A percentile compares a stretch with the other conserved stretches of the same genome.
Evolutionary conservation across 2,113 vertebrate genomes (phyloP).

Genomic region (Tragelaphus scriptus): DNA sequence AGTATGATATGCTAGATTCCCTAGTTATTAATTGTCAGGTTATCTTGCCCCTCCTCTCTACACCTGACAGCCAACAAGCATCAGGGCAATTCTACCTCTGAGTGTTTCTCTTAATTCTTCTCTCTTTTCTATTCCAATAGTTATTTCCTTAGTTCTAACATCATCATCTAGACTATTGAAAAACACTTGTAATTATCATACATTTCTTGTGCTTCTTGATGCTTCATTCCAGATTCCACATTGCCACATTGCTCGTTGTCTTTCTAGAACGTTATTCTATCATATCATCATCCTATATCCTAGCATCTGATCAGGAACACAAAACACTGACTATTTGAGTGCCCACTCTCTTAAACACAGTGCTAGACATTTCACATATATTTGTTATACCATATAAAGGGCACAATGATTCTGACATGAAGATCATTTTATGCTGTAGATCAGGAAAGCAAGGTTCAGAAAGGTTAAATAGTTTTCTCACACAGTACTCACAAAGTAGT

Average conservation of each 20-base stretch:
- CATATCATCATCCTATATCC: too few species aligned
- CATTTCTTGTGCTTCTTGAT: background rate
- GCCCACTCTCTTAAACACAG: background rate
- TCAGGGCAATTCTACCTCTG: background rate
- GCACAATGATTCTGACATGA: background rate
- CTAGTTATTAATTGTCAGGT: background rate
- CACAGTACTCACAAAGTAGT: background rate
- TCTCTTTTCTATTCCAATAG: background rate
- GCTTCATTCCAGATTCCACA: background rate
- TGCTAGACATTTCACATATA: background rate
- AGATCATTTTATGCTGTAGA: background rate
- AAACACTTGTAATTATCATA: background rate
- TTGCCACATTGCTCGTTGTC: background rate
- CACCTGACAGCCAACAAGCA: background rate
- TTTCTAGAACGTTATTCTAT: background rate
- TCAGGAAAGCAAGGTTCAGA: background rate
- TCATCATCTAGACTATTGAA: background rate
- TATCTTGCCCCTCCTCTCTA: background rate
- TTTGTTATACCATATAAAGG: background rate
- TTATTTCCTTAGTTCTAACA: background rate
- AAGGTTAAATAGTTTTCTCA: background rate
- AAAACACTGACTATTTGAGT: background rate
- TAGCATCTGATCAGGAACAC: background rate
- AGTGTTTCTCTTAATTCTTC: background rate
- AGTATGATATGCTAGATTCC: background rate